These are phyloP conservation scores for Montifringilla adamsi DNA, from an alignment of 2,113 vertebrate species.

Conservation along the genomic window DNA sequence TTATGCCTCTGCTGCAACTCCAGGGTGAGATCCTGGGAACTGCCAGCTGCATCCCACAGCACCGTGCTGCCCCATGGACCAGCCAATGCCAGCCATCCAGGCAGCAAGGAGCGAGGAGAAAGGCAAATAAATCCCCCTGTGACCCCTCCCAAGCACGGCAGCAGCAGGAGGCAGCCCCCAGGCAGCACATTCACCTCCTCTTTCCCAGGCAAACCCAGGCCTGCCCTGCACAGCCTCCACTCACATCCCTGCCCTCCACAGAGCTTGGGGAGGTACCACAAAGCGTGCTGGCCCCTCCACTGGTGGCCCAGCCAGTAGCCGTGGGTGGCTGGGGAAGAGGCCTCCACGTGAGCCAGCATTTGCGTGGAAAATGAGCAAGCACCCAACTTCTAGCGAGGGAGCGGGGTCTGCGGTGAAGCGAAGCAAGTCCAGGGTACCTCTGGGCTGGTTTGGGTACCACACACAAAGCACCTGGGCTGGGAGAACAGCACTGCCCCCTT, in stretches of 20 bases:
- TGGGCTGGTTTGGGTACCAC: neutral
- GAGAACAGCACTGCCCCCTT: rapidly evolving
- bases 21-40: neutral
- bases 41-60: neutral
- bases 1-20: neutral
- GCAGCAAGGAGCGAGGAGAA: neutral
- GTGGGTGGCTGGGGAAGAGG: neutral
- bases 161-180: neutral
- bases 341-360: neutral
- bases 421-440: neutral
- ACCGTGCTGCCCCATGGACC: rapidly evolving
- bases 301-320: neutral
- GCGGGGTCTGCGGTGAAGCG: neutral
- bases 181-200: neutral
- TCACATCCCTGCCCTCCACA: neutral
- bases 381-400: neutral
- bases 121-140: neutral
- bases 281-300: rapidly evolving
- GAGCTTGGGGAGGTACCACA: neutral
- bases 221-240: neutral
- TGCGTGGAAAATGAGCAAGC: neutral
- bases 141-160: neutral
- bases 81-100: neutral
- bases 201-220: neutral
- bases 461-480: neutral